Percentiles rank a stretch among this genome's conserved stretches.
These are phyloP conservation scores for Nemopilema nomurai DNA, from an alignment of 30 jellyfish, hydroid and myxozoan species.

Conservation along the genomic window DNA sequence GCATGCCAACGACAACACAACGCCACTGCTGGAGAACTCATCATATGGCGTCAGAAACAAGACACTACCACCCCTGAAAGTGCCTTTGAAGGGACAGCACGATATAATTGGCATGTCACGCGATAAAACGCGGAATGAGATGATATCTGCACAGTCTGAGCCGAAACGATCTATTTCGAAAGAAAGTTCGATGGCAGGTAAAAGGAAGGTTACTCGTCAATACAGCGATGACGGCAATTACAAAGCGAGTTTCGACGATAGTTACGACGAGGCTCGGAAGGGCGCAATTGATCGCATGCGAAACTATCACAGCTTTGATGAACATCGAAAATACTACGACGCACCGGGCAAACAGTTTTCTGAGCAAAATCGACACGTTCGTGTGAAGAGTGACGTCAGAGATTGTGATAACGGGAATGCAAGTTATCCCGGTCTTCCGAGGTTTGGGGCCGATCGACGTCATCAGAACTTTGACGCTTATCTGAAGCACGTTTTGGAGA, in stretches of 20 bases:
- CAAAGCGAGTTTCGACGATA: neutral
- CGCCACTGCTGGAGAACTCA: constrained; percentile 3
- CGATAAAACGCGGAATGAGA: neutral
- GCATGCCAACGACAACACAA: neutral
- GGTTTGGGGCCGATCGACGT: constrained; percentile 1
- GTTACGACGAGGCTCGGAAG: neutral
- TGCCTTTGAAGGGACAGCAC: neutral
- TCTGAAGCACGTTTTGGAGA: constrained; percentile 22
- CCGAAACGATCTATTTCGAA: neutral
- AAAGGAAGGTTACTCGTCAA: neutral
- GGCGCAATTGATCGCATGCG: neutral
- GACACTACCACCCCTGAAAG: constrained; percentile 57
- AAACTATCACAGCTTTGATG: neutral
- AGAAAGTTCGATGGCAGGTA: neutral
- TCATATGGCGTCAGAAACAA: constrained; percentile 1
- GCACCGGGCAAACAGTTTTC: neutral
- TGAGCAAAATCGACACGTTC: neutral
- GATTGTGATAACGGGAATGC: neutral
- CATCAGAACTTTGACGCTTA: constrained; percentile 49
- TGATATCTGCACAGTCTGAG: neutral
- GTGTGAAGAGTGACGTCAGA: neutral
- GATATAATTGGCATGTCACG: neutral
- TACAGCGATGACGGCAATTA: neutral
- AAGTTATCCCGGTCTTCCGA: neutral
- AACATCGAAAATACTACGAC: neutral